phyloP scores from a whole-genome alignment of 2,113 vertebrate genomes.

The Grammomys dolichurus region DNA sequence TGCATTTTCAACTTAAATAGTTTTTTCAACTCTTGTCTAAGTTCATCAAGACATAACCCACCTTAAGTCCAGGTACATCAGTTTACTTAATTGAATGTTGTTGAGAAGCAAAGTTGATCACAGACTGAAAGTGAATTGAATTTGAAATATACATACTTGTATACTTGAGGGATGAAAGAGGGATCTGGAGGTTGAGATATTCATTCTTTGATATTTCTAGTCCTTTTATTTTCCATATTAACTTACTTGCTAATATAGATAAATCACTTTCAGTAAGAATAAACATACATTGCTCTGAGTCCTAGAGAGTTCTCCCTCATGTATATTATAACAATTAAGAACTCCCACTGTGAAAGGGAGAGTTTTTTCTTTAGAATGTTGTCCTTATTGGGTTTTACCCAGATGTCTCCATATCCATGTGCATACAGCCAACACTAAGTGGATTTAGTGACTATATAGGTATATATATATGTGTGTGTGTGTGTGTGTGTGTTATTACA shows the following conservation, averaged over 20 bases:
- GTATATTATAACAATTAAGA: background rate
- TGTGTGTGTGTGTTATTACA: background rate
- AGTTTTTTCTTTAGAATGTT: background rate
- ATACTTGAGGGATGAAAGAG: background rate
- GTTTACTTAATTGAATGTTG: background rate
- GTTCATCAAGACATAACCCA: background rate
- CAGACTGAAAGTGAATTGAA: background rate
- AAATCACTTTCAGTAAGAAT: conserved; percentile 5
- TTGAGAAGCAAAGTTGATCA: background rate
- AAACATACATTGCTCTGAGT: background rate
- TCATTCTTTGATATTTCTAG: background rate
- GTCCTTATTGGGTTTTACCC: background rate
- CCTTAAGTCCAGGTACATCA: background rate
- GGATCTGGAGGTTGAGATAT: background rate
- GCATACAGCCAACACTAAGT: background rate
- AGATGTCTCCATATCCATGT: background rate
- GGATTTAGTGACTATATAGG: background rate
- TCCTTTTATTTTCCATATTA: background rate
- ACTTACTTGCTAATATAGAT: background rate
- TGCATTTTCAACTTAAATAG: background rate
- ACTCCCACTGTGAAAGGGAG: background rate
- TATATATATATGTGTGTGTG: too few species aligned
- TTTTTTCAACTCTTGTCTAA: background rate
- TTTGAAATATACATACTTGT: background rate
- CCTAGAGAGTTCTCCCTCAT: background rate